Conservation (phyloP, 2,113 vertebrate species). For the Buteo buteo region DNA sequence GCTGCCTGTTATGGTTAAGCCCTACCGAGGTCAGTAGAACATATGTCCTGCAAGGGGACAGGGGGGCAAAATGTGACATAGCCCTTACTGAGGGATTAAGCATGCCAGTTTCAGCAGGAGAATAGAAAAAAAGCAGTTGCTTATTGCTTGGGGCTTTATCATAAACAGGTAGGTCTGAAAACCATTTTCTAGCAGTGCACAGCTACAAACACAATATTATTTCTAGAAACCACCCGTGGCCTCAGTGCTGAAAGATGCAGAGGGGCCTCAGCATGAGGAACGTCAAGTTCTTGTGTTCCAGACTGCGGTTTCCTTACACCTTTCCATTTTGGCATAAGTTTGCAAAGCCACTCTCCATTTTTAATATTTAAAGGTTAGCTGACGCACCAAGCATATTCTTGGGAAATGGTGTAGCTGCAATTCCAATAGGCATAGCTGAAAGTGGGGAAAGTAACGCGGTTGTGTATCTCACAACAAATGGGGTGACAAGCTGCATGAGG, state of each 20-base stretch:
- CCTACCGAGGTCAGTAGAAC: background rate
- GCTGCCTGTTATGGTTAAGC: background rate
- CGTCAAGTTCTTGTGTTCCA: conserved; percentile 27
- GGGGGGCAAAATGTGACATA: background rate
- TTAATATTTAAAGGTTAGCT: conserved; percentile 57
- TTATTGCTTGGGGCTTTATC: background rate
- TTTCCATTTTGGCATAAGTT: conserved; percentile 56
- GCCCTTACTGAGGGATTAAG: background rate
- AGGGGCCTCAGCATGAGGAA: conserved; percentile 42
- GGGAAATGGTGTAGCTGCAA: background rate
- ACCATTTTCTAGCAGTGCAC: background rate
- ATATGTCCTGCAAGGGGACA: background rate
- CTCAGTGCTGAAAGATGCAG: conserved; percentile 38
- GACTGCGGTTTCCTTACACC: conserved; percentile 60
- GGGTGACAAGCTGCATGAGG: background rate
- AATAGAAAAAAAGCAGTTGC: background rate
- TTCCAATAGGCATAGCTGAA: background rate
- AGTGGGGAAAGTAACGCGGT: background rate
- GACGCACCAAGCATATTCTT: conserved; percentile 21
- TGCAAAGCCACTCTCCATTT: conserved; percentile 52
- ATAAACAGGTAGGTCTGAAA: conserved; percentile 33
- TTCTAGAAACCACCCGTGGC: conserved; percentile 64
- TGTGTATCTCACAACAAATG: conserved; percentile 9
- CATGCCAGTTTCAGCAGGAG: background rate
- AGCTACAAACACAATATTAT: conserved; percentile 60